Percentiles rank a stretch among this genome's conserved stretches.
Evolutionary conservation across 2,113 vertebrate genomes (phyloP).

Genomic region (Lepidothrix coronata): DNA sequence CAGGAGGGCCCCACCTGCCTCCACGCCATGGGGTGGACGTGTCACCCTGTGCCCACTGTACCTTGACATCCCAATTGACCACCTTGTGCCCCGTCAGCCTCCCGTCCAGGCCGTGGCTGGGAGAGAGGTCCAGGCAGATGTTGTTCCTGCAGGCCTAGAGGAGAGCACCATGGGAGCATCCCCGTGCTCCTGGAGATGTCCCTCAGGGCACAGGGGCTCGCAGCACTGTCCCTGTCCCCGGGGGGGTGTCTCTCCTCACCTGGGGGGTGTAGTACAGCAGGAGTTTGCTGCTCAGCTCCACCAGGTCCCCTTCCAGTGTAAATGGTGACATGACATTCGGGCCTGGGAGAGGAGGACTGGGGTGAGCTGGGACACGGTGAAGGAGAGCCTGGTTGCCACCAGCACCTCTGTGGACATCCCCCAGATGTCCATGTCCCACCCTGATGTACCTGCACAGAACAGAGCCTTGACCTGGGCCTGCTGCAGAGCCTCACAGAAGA

Average conservation of each 20-base stretch:
- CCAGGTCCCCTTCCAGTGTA: conserved; percentile 85
- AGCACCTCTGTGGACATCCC: fast-evolving
- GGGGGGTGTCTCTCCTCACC: conserved; percentile 66
- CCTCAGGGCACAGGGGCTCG: not conserved
- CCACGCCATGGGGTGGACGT: fast-evolving
- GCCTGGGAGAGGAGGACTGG: conserved; percentile 68
- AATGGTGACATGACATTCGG: conserved; percentile 89
- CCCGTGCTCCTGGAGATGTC: not conserved
- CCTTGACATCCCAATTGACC: conserved; percentile 95
- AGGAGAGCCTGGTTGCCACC: not conserved
- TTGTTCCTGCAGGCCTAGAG: conserved; percentile 91
- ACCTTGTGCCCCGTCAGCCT: conserved; percentile 92
- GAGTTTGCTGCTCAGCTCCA: conserved; percentile 85
- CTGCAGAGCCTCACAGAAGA: conserved; percentile 92
- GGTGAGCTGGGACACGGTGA: not conserved
- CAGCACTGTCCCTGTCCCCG: not conserved
- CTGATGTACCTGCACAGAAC: conserved; percentile 74
- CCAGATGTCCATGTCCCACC: fast-evolving
- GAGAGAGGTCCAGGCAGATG: conserved; percentile 93
- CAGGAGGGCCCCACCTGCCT: not conserved
- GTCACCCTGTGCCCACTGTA: not conserved
- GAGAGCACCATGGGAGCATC: not conserved
- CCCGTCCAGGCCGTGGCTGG: conserved; percentile 86
- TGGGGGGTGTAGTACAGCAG: conserved; percentile 95
- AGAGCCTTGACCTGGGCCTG: conserved; percentile 75